These are phyloP conservation scores for Crossocerus cetratus DNA, from an alignment of 2,888 invertebrate genomes.

Conservation along the genomic window DNA sequence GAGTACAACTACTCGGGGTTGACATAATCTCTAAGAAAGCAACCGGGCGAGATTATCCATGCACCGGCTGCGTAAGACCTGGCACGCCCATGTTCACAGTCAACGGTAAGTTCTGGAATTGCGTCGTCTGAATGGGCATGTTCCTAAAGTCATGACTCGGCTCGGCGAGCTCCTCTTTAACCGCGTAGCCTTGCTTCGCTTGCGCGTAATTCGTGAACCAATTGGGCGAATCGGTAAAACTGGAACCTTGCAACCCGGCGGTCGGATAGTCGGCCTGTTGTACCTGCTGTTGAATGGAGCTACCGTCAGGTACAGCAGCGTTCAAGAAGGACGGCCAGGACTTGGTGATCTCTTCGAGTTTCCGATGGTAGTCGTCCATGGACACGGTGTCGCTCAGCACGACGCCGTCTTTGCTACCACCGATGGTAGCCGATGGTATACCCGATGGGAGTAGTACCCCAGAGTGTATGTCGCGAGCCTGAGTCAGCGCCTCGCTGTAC, in stretches of 20 bases:
- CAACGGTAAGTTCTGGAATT: conserved; percentile 21
- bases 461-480: conserved; percentile 21
- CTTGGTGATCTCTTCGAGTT: conserved; percentile 67
- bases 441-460: conserved; percentile 37
- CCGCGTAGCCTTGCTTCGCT: conserved; percentile 63
- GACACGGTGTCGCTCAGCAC: conserved; percentile 66
- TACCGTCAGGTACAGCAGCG: not conserved
- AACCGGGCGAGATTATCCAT: conserved; percentile 24
- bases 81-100: conserved; percentile 4
- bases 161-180: conserved; percentile 66
- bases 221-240: conserved; percentile 3
- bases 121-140: conserved; percentile 50
- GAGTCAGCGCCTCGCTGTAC: not conserved
- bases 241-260: not conserved
- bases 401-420: conserved; percentile 56
- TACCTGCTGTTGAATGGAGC: conserved; percentile 11
- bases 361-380: conserved; percentile 67
- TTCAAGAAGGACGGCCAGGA: conserved; percentile 62
- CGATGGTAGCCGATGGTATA: conserved; percentile 48
- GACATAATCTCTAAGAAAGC: no score
- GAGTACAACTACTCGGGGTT: no score
- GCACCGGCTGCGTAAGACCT: not conserved
- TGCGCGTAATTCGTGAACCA: conserved; percentile 44
- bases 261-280: not conserved
- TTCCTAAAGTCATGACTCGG: conserved; percentile 54